A percentile compares a stretch with the other conserved stretches of the same genome.
Evolutionary conservation across 2,888 invertebrate species (phyloP).

Genomic region (Graphium colonna): DNA sequence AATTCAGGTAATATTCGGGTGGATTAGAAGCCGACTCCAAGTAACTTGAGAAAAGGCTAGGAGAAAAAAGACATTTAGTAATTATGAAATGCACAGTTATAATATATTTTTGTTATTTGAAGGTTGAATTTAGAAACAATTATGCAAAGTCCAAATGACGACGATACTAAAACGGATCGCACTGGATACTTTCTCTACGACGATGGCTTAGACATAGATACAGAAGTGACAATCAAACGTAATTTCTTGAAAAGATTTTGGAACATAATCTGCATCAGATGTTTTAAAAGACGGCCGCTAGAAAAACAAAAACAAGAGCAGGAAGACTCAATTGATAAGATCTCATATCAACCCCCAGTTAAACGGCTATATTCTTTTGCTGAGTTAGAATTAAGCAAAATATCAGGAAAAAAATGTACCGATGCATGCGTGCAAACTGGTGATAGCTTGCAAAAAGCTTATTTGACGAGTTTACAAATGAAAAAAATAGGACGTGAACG

Average conservation of each 20-base stretch:
- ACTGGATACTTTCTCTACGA: conserved; percentile 36
- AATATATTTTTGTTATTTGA: conserved; percentile 19
- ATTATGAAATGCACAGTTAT: no score
- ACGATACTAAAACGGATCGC: conserved; percentile 34
- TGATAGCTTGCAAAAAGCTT: conserved; percentile 48
- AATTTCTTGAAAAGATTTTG: conserved; percentile 25
- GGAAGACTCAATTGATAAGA: conserved; percentile 4
- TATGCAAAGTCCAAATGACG: conserved; percentile 62
- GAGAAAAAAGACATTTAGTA: no score
- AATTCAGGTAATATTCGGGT: no score
- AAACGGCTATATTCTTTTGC: conserved; percentile 46
- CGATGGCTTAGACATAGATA: conserved; percentile 28
- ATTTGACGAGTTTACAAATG: conserved; percentile 18
- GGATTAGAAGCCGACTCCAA: no score
- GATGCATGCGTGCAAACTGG: conserved; percentile 58
- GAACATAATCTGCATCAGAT: conserved; percentile 26
- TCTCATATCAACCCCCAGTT: conserved; percentile 1
- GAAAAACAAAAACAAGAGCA: conserved; percentile 14
- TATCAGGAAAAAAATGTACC: conserved; percentile 25
- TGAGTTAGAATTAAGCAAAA: conserved; percentile 50
- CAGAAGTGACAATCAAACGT: conserved; percentile 8
- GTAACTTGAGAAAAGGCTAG: no score
- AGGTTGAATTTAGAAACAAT: conserved; percentile 59
- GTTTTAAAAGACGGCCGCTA: conserved; percentile 28
- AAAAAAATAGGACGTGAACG: conserved; percentile 2